Percentiles rank a stretch among this genome's conserved stretches.
Conservation (phyloP, 2,797 vertebrate genomes). For the Phalanger gymnotis region DNA sequence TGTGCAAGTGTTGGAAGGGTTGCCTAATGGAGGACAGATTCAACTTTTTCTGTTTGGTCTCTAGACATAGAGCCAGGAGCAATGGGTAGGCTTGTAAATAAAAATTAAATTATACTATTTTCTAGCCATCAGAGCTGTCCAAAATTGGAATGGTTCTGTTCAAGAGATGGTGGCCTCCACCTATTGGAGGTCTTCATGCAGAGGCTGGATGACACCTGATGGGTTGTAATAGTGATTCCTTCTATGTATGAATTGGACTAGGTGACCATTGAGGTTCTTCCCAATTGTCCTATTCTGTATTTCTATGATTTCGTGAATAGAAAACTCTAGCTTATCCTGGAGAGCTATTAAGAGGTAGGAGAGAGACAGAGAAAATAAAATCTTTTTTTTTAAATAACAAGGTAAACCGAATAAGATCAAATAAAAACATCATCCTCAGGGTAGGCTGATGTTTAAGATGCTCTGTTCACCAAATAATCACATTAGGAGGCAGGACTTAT, state of each 20-base stretch:
- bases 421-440: slow-evolving; percentile 5
- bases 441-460: slow-evolving; percentile 46
- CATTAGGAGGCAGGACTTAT: slow-evolving; percentile 13
- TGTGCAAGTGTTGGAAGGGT: not conserved
- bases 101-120: not conserved
- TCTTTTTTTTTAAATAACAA: not conserved
- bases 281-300: not conserved
- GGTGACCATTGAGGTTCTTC: not conserved
- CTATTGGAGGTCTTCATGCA: not conserved
- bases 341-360: not conserved
- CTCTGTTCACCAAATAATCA: slow-evolving; percentile 3
- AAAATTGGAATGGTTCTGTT: not conserved
- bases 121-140: not conserved
- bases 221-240: not conserved
- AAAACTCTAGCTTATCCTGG: not conserved
- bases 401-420: not conserved
- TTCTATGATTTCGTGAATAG: not conserved
- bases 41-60: not conserved
- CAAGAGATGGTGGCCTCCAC: not conserved
- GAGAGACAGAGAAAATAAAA: not conserved
- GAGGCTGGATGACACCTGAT: not conserved
- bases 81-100: no score
- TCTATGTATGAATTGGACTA: not conserved
- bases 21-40: not conserved
- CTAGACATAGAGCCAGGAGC: not conserved